Percentiles rank a stretch among this genome's conserved stretches.
Conservation (phyloP, 1,140 invertebrate species). For the Heterodera schachtii region DNA sequence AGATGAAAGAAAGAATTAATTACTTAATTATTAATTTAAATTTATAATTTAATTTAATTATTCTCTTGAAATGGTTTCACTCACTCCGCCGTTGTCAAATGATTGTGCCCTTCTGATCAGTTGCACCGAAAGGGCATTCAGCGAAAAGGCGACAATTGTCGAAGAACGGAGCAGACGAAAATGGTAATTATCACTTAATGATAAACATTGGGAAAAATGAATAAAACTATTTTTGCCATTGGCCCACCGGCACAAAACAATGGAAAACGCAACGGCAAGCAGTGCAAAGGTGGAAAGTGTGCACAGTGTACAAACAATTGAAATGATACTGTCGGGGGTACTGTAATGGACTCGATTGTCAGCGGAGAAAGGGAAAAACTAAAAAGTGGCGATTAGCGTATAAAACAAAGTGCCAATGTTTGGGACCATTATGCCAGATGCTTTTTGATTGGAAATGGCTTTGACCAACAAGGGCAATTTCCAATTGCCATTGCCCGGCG, state of each 20-base stretch:
- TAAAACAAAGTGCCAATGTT: conserved; percentile 8
- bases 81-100: neutral
- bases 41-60: neutral
- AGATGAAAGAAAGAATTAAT: conserved; percentile 36
- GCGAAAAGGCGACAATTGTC: conserved; percentile 38
- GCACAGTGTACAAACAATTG: conserved; percentile 41
- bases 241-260: conserved; percentile 32
- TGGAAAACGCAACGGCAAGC: conserved; percentile 37
- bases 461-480: neutral
- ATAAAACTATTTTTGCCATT: neutral
- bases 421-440: neutral
- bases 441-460: neutral
- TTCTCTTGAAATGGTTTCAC: neutral
- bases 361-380: neutral
- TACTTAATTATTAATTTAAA: conserved; percentile 14
- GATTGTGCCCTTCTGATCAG: conserved; percentile 31
- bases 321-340: conserved; percentile 20
- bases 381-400: conserved; percentile 8
- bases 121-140: conserved; percentile 40
- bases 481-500: neutral
- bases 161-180: conserved; percentile 42
- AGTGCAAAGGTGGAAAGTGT: conserved; percentile 44
- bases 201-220: neutral
- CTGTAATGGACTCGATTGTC: conserved; percentile 14
- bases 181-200: neutral